phyloP scores from a whole-genome alignment of 2,888 invertebrate genomes.

The Archips xylosteana region DNA sequence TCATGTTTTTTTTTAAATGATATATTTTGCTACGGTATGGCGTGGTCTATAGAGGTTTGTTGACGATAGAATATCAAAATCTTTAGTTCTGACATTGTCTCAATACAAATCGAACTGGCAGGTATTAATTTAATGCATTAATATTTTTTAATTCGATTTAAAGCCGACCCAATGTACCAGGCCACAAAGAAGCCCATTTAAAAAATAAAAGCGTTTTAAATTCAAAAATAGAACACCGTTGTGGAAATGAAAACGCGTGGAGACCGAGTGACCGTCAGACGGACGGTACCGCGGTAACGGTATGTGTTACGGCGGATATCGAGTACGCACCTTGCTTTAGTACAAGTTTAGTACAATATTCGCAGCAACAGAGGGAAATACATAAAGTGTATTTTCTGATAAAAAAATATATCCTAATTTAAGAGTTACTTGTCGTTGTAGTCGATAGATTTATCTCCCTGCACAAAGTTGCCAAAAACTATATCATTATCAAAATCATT shows the following conservation, averaged over 20 bases:
- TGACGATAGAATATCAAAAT: too few relatives aligned
- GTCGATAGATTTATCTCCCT: too few relatives aligned
- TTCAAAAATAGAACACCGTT: constrained; percentile 33
- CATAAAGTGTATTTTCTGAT: background rate
- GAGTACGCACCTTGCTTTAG: constrained; percentile 35
- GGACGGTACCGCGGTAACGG: constrained; percentile 52
- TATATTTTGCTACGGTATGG: too few relatives aligned
- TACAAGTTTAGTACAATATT: constrained; percentile 9
- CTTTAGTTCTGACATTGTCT: background rate
- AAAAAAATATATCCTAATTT: background rate
- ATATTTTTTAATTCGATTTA: background rate
- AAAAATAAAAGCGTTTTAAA: constrained; percentile 7
- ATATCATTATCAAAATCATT: too few relatives aligned
- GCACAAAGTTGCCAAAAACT: too few relatives aligned
- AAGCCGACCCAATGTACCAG: background rate
- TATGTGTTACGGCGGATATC: constrained; percentile 51
- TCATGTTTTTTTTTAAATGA: too few relatives aligned
- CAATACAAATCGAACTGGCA: background rate
- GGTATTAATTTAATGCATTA: background rate
- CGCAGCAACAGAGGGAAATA: background rate
- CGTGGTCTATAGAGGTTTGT: too few relatives aligned
- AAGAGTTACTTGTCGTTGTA: too few relatives aligned
- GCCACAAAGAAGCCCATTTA: background rate
- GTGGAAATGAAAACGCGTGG: constrained; percentile 37
- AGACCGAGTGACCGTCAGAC: constrained; percentile 45